Evolutionary conservation across 1,140 invertebrate species (phyloP), one percentile per base, ranked within the genome.

Genomic region (Brevipalpus yothersi): DNA sequence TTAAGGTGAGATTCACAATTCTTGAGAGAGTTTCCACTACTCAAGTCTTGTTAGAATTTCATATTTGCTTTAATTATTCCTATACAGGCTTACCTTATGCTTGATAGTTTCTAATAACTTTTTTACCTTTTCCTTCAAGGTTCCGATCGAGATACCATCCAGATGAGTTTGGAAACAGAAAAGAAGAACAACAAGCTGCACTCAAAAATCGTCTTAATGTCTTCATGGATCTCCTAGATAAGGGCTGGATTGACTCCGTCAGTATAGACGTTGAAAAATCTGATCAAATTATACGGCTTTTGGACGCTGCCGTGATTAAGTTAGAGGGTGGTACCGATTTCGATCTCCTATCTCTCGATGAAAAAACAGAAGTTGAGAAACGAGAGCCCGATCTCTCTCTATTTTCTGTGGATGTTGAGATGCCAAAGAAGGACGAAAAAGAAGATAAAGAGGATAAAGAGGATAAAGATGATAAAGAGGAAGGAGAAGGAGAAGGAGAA

Each of bases 121-220:
- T 45, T 53, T 31, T 21, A 40, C 21, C 58, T 58, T 51, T 65
- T 67, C 60, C 67, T 73, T 73, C 54, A 72, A 98, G 94, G 94
- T 98, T 99, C 76, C 92, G 93, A 73, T 81, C 87, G 63, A 97
- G 97, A 74, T 98, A 97, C 70, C 92, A 97, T 74, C 94, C 94
- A 5, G 91, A 95, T 73, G 91, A 96, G 67, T 88, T 84, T 57
- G 77, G 84, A 9, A 92, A 86, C 72, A 75, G 86, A 47, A 89
- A 86, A 73, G 82, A 89, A 40, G 91, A 95, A 70, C 83, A 91
- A 65, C 73, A 81, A 13, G 70, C 73, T 58, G 82, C 85, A 57
- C 74, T 97, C 12, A 84, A 92, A 74, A 84, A 83, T 73, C 81
- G 95, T 7, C 78, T 93, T 15, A 79, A 84, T 63, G 84, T 95